Base-by-base conservation (phyloP, 2,797 vertebrate genomes). In the Xyrichtys novacula region DNA sequence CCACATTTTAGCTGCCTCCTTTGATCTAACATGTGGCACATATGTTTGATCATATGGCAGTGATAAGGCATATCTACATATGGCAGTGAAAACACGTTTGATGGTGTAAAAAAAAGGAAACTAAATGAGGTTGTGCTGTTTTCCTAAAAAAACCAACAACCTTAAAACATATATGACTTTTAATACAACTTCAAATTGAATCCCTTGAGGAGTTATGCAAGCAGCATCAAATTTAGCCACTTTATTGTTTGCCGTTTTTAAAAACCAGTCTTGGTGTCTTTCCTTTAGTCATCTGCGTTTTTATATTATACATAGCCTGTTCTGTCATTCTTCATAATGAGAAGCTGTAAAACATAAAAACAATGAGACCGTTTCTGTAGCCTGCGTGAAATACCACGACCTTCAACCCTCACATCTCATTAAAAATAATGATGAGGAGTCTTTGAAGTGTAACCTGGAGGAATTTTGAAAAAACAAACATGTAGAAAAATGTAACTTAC, bases 311-410 rank as follows among this genome's bases (percentile, higher is more conserved):
- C 56, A 62, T 44, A 57, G n/a, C n/a, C n/a, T n/a, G n/a, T n/a
- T 81, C 42, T 76, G 56, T 76, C 71, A 59, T n/a, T 56, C 66
- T 49, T 42, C 74, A 61, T 48, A 64, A 65, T 53, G 73, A 71
- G 65, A 74, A 39, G 19, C 31, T 70, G 12, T 63, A 67, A 63
- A 81, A 71, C 46, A 84, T 81, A 79, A 86, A 79, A 49, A 74
- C 15, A 34, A 70, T 32, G 54, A 80, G 60, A 68, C 49, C 49
- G 66, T 56, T 69, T 58, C 5, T 46, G 59, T 49, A 46, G 54
- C 65, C 60, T 62, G 67, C 79, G 65, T 72, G 75, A 7, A 70
- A 56, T 39, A 80, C 83, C 52, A 47, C 28, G 64, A 78, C 78
- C 59, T 74, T 48, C 1, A 19, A 74, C 72, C 64, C 48, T 72